These are phyloP conservation scores for Ophraella communa DNA, from an alignment of 2,888 invertebrate genomes.

Conservation along the genomic window DNA sequence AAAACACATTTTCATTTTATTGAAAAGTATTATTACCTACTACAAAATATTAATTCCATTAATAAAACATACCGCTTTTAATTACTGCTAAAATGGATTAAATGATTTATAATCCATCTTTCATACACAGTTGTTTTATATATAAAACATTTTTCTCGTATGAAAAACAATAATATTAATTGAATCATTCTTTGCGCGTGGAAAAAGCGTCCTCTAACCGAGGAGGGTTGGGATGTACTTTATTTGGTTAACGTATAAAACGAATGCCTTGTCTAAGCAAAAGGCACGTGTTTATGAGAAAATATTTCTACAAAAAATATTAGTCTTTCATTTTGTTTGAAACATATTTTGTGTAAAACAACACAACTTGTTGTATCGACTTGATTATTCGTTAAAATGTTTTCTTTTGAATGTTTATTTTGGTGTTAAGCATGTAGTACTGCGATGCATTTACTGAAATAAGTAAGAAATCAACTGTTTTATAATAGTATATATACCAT, in stretches of 20 bases:
- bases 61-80: too few relatives aligned
- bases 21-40: too few relatives aligned
- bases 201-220: slow-evolving; percentile 7
- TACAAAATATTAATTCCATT: too few relatives aligned
- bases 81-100: too few relatives aligned
- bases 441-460: too few relatives aligned
- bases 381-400: slow-evolving; percentile 25
- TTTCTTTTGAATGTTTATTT: slow-evolving; percentile 20
- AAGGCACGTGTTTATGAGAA: slow-evolving; percentile 54
- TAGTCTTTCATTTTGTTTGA: slow-evolving; percentile 60
- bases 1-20: too few relatives aligned
- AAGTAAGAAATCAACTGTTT: too few relatives aligned
- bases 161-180: background rate
- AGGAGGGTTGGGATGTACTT: slow-evolving; percentile 36
- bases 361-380: slow-evolving; percentile 43
- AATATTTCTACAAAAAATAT: slow-evolving; percentile 58
- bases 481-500: too few relatives aligned
- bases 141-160: background rate
- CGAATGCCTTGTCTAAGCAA: slow-evolving; percentile 51
- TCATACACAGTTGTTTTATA: too few relatives aligned
- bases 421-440: background rate
- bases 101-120: too few relatives aligned
- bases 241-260: slow-evolving; percentile 42
- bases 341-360: slow-evolving; percentile 60
- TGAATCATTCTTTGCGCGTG: background rate